Evolutionary conservation across 2,113 vertebrate genomes (phyloP), one percentile per base, ranked within the genome.

Genomic region (Ammodytes marinus): DNA sequence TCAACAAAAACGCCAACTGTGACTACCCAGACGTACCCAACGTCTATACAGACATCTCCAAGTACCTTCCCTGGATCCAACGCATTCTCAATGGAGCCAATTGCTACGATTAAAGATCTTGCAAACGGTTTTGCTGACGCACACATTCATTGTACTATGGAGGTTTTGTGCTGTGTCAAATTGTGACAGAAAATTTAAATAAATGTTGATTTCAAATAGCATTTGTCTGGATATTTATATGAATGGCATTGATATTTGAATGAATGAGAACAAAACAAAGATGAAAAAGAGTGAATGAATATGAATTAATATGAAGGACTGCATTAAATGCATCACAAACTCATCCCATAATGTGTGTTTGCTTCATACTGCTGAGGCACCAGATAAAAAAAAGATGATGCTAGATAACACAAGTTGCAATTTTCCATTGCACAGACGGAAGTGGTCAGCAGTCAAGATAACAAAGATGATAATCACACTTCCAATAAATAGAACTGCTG

Each of bases 1-100:
- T 90, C 59, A 27, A 2, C 0, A 0, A 1, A 0, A 0, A 0
- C 0, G 14, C 5, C 6, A 63, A 72, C n/a, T 92, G 90, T 59
- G 4, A 65, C 42, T 90, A 92, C 47, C 86, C 90, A 66, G 73
- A 87, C 47, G 0, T 77, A 1, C 92, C 89, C 17, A 91, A 91
- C 55, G 7, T 93, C 64, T 93, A 86, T 14, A 93, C 91, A 37
- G 8, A 87, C 12, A 75, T 94, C 19, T 84, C 85, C 17, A 83
- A 88, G 54, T 91, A 69, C 60, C 17, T 79, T 7, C 19, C 54
- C 40, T 93, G 93, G 93, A 90, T 93, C 19, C 4, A 74, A 80
- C 1, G 45, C 58, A 27, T 27, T 27, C 27, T 27, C 27, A 27
- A 27, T 27, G 27, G 27, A 27, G 27, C 27, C 27, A 2, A 27